Conservation (phyloP, 2,888 invertebrate genomes). For the Cenopis cana region DNA sequence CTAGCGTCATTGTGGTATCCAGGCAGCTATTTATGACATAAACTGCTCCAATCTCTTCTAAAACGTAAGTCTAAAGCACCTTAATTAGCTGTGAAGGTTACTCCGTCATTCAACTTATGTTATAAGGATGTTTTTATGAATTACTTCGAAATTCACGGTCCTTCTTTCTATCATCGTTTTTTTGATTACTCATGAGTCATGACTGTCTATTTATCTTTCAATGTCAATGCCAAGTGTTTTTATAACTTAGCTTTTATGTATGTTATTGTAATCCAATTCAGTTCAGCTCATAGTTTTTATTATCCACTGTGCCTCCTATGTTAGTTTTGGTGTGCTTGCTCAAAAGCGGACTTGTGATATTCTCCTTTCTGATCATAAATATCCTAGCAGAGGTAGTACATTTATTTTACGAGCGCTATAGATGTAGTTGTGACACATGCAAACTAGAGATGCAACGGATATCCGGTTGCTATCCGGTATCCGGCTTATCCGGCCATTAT, state of each 20-base stretch:
- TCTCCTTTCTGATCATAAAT: too few relatives aligned
- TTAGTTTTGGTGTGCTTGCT: too few relatives aligned
- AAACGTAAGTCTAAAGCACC: constrained; percentile 34
- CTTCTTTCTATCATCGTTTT: background rate
- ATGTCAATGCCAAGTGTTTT: constrained; percentile 18
- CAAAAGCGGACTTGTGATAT: too few relatives aligned
- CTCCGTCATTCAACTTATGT: background rate
- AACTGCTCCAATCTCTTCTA: constrained; percentile 27
- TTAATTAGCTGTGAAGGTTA: constrained; percentile 43
- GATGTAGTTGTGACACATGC: too few relatives aligned
- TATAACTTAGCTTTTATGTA: background rate
- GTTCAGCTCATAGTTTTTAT: background rate
- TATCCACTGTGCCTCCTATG: too few relatives aligned
- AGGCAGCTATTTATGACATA: constrained; percentile 36
- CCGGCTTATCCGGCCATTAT: too few relatives aligned
- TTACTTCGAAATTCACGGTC: background rate
- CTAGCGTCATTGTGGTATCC: constrained; percentile 31
- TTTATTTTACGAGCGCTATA: too few relatives aligned
- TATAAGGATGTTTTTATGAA: background rate
- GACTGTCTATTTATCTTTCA: constrained; percentile 7
- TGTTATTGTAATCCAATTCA: background rate
- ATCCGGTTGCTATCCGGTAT: too few relatives aligned
- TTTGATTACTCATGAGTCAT: constrained; percentile 1
- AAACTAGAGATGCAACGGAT: too few relatives aligned
- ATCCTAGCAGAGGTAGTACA: too few relatives aligned